Conservation (phyloP, 2,113 vertebrate genomes). For the Cairina moschata region DNA sequence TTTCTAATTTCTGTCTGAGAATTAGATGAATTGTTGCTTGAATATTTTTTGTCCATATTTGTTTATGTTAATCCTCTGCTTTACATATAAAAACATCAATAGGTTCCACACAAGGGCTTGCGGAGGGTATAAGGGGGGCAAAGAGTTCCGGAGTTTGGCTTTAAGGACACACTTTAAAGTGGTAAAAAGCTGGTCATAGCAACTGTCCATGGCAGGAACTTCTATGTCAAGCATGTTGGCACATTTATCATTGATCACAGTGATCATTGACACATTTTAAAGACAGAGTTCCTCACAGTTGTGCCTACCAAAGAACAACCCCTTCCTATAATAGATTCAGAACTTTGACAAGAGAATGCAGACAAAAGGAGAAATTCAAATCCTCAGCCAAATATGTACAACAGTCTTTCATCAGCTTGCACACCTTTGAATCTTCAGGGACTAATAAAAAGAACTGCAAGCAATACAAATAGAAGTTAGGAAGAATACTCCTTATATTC, state of each 20-base stretch:
- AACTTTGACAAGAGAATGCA: neutral
- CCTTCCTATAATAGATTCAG: neutral
- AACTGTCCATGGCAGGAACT: neutral
- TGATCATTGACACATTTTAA: neutral
- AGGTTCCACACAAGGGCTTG: neutral
- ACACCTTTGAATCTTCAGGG: neutral
- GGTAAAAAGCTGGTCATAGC: neutral
- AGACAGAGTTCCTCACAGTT: neutral
- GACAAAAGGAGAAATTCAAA: neutral
- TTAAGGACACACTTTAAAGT: neutral
- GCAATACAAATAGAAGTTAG: neutral
- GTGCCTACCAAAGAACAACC: neutral
- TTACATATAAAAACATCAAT: neutral
- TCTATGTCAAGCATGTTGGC: neutral
- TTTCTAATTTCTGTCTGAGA: neutral
- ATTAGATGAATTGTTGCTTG: neutral
- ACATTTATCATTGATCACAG: neutral
- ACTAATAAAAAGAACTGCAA: neutral
- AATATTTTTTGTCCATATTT: neutral
- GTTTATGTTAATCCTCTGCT: neutral
- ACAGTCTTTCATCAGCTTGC: neutral
- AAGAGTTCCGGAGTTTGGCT: neutral
- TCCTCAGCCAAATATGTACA: neutral
- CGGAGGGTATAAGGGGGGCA: neutral
- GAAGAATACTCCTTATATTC: neutral